These are phyloP conservation scores for Metacarcinus magister DNA, from an alignment of 2,888 invertebrate species.

Conservation along the genomic window DNA sequence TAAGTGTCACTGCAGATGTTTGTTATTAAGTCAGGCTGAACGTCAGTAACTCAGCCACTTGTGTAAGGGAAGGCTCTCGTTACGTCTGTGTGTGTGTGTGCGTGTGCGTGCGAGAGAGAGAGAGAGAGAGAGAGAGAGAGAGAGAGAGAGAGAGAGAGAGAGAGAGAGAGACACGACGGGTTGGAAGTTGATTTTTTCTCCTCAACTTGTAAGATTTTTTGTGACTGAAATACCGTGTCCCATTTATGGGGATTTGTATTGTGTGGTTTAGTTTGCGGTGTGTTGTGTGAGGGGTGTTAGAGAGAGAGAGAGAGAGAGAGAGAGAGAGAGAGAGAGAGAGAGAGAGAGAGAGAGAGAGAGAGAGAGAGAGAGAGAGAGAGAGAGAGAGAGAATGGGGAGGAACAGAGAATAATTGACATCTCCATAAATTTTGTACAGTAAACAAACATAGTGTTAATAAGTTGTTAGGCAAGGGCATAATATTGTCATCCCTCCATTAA, in stretches of 20 bases:
- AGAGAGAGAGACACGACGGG: too few relatives aligned
- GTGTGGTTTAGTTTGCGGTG: neutral
- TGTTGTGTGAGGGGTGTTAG: neutral
- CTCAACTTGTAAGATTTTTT: too few relatives aligned
- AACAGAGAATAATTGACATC: too few relatives aligned
- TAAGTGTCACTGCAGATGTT: constrained; percentile 19
- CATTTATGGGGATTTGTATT: neutral
- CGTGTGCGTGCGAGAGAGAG: constrained; percentile 9
- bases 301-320: neutral
- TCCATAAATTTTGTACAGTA: too few relatives aligned
- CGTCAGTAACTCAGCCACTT: constrained; percentile 45
- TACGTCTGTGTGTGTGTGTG: neutral
- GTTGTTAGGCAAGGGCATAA: too few relatives aligned
- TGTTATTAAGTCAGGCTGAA: neutral
- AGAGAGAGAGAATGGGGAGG: too few relatives aligned
- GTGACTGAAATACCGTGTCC: neutral
- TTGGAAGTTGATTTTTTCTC: too few relatives aligned
- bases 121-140: constrained; percentile 19
- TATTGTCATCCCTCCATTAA: neutral
- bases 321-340: neutral
- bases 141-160: neutral
- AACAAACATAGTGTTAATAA: too few relatives aligned
- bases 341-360: too few relatives aligned
- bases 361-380: too few relatives aligned
- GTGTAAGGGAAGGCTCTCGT: constrained; percentile 27